Base-by-base conservation (phyloP, 2,888 invertebrate species). In the Sphaerophoria rueppellii region DNA sequence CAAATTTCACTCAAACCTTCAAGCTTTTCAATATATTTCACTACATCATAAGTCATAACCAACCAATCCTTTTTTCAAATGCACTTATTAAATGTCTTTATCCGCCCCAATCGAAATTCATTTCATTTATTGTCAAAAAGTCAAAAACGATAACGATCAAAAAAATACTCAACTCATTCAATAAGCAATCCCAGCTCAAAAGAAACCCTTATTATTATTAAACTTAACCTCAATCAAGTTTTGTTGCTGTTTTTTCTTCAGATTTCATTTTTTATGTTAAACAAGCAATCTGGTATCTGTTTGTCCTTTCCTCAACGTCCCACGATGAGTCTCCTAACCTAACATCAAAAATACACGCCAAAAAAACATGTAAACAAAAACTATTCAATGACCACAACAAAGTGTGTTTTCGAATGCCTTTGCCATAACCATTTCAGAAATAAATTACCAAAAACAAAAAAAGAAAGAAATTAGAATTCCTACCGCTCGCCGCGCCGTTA, bases 351-450 rank as follows among this genome's bases (percentile, higher is more conserved):
- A 65, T 50, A 65, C 65, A 34, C 50, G 35, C 16, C n/a, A 65
- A 65, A 65, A 65, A 65, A 65, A 37, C 37, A 65, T 65, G 52
- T 52, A 65, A 65, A 65, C 52, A 65, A 52, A 65, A 65, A 65
- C 65, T 52, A 65, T 65, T 65, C 65, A 65, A 65, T 65, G 52
- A 40, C 65, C 65, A 65, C 65, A 46, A 52, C 48, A 65, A 65
- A 48, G 50, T 46, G 48, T 52, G 46, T 65, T 65, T 65, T 63
- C 11, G 52, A 65, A 63, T 63, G 63, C 35, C 37, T 65, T 65
- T 65, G n/a, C 65, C 24, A 34, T 65, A 65, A 35, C 65, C 37
- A 65, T 35, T 43, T 40, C 12, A 7, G 32, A 12, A n/a, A 48
- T 12, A 65, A 52, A 58, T 40, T 9, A 46, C 24, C 43, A 69